Percentiles rank a stretch among this genome's conserved stretches.
Evolutionary conservation across 2,113 vertebrate species (phyloP).

Genomic region (Balaeniceps rex): DNA sequence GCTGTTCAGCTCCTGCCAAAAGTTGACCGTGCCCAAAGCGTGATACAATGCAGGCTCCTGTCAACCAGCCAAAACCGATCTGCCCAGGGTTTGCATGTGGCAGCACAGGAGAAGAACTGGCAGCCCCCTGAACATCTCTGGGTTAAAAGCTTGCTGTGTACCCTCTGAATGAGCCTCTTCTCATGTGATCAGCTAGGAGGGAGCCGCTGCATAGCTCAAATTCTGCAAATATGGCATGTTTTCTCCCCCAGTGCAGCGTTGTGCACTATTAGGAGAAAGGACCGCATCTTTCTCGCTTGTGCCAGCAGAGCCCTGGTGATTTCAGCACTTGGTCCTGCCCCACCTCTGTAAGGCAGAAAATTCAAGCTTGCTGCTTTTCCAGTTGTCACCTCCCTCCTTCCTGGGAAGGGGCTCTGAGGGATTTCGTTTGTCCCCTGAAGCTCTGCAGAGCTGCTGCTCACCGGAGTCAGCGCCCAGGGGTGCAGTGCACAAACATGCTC

Average conservation of each 20-base stretch:
- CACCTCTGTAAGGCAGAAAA: not conserved
- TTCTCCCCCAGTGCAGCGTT: not conserved
- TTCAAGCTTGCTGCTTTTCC: not conserved
- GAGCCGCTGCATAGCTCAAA: not conserved
- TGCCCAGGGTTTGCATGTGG: not conserved
- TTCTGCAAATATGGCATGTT: not conserved
- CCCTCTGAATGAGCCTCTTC: not conserved
- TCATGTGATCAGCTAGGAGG: not conserved
- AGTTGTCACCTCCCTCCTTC: not conserved
- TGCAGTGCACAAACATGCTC: rapidly evolving
- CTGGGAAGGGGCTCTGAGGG: not conserved
- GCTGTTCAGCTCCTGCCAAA: not conserved
- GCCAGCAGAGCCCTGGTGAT: not conserved
- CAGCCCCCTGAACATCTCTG: not conserved
- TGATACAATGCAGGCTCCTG: not conserved
- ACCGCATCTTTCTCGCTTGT: not conserved
- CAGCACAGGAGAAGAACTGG: not conserved
- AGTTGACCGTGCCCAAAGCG: not conserved
- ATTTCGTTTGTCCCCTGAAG: not conserved
- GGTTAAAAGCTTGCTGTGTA: not conserved
- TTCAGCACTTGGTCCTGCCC: not conserved
- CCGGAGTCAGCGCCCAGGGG: not conserved
- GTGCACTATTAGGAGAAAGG: not conserved
- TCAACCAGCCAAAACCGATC: not conserved
- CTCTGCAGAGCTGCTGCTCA: not conserved